Evolutionary conservation across 1,140 invertebrate species (phyloP).

Genomic region (Bathynomus jamesi): DNA sequence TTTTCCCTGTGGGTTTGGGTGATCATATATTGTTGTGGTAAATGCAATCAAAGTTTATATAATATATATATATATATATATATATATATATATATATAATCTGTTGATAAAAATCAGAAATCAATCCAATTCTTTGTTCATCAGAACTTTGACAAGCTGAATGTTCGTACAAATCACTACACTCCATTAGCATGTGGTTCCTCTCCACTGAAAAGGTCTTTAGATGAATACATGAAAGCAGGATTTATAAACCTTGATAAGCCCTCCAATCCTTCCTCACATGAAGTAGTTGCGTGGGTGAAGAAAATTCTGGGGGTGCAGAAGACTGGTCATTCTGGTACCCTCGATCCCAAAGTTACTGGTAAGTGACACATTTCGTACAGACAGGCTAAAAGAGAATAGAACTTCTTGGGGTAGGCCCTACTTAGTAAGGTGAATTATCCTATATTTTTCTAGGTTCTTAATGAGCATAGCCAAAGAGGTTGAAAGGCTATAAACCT

Average conservation of each 20-base stretch:
- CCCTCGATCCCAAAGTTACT: conserved; percentile 93
- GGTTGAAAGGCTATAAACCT: no score
- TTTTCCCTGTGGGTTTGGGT: conserved; percentile 1
- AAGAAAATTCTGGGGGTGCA: conserved; percentile 94
- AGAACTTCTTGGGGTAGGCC: no score
- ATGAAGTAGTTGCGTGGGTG: conserved; percentile 99
- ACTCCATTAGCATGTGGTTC: conserved; percentile 86
- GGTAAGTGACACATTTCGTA: conserved; percentile 48
- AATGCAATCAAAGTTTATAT: conserved; percentile 17
- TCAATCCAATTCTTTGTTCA: conserved; percentile 43
- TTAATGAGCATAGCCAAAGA: no score
- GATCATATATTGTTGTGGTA: conserved; percentile 12
- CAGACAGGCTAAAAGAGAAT: no score
- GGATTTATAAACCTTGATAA: conserved; percentile 99
- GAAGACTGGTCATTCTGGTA: conserved; percentile 99
- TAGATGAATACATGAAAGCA: conserved; percentile 82
- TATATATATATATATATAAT: no score
- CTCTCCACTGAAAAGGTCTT: conserved; percentile 81
- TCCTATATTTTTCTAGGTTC: no score
- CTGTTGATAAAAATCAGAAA: no score
- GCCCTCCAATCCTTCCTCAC: conserved; percentile 96
- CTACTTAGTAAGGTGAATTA: no score
- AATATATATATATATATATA: no score
- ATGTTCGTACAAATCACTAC: conserved; percentile 90
- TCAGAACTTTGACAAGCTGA: conserved; percentile 87